phyloP scores from a whole-genome alignment of 2,113 vertebrate species.

The Phainopepla nitens region DNA sequence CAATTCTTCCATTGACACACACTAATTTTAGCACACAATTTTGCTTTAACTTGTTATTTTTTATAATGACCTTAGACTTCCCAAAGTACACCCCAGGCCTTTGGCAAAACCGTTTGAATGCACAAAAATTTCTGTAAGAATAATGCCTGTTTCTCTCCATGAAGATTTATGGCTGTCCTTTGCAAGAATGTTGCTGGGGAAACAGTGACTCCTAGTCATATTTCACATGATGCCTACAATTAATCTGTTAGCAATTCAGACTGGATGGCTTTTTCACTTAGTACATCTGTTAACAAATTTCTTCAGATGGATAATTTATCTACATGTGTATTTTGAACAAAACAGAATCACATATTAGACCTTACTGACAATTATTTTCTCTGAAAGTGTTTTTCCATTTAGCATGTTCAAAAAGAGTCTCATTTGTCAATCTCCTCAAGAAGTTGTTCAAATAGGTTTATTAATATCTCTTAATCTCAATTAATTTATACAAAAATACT shows the following conservation, averaged over 20 bases:
- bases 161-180: slow-evolving; percentile 25
- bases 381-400: background rate
- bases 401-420: background rate
- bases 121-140: background rate
- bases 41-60: background rate
- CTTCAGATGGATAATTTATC: background rate
- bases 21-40: background rate
- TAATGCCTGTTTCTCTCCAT: background rate
- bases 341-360: background rate
- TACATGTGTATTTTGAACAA: background rate
- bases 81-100: background rate
- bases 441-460: background rate
- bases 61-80: background rate
- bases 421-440: background rate
- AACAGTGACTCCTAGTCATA: slow-evolving; percentile 43
- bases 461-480: background rate
- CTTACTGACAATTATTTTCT: background rate
- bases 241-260: background rate
- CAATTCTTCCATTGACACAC: background rate
- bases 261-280: background rate
- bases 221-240: slow-evolving; percentile 44
- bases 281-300: background rate
- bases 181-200: slow-evolving; percentile 30
- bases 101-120: background rate
- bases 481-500: background rate